These are phyloP conservation scores for Portunus trituberculatus DNA, from an alignment of 1,140 invertebrate species.

Conservation along the genomic window DNA sequence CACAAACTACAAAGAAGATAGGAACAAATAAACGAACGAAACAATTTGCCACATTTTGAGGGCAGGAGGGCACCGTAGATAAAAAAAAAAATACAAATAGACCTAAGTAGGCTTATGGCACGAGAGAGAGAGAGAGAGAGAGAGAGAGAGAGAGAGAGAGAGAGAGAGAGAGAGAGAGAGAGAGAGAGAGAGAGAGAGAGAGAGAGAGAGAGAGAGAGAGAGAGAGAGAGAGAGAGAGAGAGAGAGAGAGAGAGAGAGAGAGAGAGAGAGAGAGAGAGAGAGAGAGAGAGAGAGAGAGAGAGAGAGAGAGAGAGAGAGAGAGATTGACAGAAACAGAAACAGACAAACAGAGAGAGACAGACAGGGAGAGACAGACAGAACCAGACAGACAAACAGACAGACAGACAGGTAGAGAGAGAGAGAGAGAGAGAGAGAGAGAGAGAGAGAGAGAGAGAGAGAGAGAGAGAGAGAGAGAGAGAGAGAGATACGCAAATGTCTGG, in stretches of 20 bases:
- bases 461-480: constrained; percentile 25
- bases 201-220: constrained; percentile 30
- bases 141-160: constrained; percentile 26
- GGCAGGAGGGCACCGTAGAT: not conserved
- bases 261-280: constrained; percentile 28
- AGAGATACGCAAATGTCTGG: not conserved
- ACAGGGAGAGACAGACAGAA: not conserved
- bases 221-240: not conserved
- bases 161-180: not conserved
- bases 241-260: not conserved
- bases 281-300: constrained; percentile 10
- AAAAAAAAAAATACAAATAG: not conserved
- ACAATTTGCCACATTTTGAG: not conserved
- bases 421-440: constrained; percentile 10
- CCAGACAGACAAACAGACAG: too few relatives aligned
- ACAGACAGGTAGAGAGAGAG: constrained; percentile 25
- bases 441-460: too few relatives aligned
- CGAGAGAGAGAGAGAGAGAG: not conserved
- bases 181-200: constrained; percentile 21
- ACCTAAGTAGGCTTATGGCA: not conserved
- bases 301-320: too few relatives aligned
- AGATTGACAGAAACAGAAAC: not conserved
- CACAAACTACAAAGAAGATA: too few relatives aligned
- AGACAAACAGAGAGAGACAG: not conserved
- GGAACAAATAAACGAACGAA: not conserved